phyloP scores from a whole-genome alignment of 2,888 invertebrate species.

The Drosophila atripex region DNA sequence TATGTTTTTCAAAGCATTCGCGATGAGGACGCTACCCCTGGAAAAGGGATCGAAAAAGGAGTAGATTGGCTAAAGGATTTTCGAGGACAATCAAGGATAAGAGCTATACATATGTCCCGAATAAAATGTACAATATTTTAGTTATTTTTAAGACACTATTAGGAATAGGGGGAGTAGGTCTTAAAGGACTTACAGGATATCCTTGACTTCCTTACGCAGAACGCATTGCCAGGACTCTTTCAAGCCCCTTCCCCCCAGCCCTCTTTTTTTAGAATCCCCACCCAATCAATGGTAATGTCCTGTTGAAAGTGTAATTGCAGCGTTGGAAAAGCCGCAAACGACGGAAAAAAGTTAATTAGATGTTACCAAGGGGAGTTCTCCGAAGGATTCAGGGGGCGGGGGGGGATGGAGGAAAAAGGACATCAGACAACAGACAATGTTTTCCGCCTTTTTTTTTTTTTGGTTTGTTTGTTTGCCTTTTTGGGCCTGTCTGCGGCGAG shows the following conservation, averaged over 20 bases:
- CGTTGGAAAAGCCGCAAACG: constrained; percentile 29
- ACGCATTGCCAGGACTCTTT: neutral
- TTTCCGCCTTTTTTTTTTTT: constrained; percentile 7
- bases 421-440: neutral
- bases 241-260: neutral
- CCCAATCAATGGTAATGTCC: constrained; percentile 44
- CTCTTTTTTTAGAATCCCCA: constrained; percentile 16
- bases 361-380: constrained; percentile 62
- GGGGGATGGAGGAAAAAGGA: constrained; percentile 3
- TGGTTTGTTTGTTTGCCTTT: too few species aligned
- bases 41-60: neutral
- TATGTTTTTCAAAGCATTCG: neutral
- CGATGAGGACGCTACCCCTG: neutral
- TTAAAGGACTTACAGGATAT: constrained; percentile 1
- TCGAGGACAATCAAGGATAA: neutral
- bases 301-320: constrained; percentile 73
- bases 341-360: constrained; percentile 72
- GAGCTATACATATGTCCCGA: too few species aligned
- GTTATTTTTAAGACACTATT: too few species aligned
- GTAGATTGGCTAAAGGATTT: neutral
- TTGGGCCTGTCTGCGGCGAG: neutral
- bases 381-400: too few species aligned
- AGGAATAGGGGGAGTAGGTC: too few species aligned
- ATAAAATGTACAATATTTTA: too few species aligned
- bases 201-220: neutral